phyloP scores from a whole-genome alignment of 1,140 invertebrate genomes.

The Aphis gossypii region DNA sequence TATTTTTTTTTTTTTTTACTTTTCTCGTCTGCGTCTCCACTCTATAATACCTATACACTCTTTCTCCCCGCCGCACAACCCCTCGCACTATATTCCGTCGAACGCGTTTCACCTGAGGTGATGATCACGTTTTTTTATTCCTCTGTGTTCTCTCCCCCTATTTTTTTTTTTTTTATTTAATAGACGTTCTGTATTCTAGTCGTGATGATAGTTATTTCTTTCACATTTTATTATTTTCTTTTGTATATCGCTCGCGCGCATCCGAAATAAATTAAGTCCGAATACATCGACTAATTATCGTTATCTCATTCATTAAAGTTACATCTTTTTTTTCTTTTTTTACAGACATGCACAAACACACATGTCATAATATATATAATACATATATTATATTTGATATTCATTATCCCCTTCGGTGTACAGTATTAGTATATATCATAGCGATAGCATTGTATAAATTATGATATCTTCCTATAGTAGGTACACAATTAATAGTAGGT shows the following conservation, averaged over 20 bases:
- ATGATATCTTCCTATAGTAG: background rate
- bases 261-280: constrained; percentile 32
- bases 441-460: background rate
- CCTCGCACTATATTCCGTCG: background rate
- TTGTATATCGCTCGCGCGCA: background rate
- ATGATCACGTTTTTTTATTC: constrained; percentile 42
- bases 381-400: background rate
- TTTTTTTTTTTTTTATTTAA: background rate
- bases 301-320: constrained; percentile 40
- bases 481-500: background rate
- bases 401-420: background rate
- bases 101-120: constrained; percentile 1
- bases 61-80: background rate
- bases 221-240: constrained; percentile 36
- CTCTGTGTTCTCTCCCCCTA: too few species aligned
- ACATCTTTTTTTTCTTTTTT: constrained; percentile 33
- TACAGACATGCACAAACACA: background rate
- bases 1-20: background rate
- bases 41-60: background rate
- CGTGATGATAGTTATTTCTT: constrained; percentile 31
- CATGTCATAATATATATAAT: background rate
- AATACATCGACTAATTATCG: constrained; percentile 33
- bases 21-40: background rate
- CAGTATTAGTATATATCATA: background rate
- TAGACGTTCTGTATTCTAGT: background rate